These are phyloP conservation scores for Zeugodacus cucurbitae DNA, from an alignment of 1,140 invertebrate species.

Conservation along the genomic window DNA sequence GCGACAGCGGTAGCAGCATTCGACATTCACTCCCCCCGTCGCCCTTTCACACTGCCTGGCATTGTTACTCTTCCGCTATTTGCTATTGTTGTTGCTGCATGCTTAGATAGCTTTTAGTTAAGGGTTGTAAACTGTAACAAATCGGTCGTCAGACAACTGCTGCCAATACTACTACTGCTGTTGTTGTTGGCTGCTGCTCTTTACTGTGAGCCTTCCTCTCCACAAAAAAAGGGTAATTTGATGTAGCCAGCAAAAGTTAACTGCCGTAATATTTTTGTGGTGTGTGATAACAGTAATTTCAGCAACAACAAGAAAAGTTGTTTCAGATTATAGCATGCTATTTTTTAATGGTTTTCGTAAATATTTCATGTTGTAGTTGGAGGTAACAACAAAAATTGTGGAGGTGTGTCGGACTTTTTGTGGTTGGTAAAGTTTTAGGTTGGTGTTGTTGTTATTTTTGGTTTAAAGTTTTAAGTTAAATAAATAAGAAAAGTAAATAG, in stretches of 20 bases:
- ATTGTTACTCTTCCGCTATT: not conserved
- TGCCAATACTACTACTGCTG: not conserved
- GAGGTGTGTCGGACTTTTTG: not conserved
- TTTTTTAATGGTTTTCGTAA: not conserved
- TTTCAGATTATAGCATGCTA: not conserved
- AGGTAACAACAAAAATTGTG: not conserved
- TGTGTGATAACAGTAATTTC: slow-evolving; percentile 13
- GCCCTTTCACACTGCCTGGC: not conserved
- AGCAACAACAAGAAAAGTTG: not conserved
- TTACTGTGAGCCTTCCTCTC: not conserved
- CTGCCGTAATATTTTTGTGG: slow-evolving; percentile 23
- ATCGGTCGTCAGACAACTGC: not conserved
- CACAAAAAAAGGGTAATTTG: not conserved
- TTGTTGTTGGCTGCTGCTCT: not conserved
- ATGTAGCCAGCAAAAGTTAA: slow-evolving; percentile 28
- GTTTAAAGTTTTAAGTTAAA: not conserved
- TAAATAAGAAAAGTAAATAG: not conserved
- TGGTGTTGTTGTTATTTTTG: not conserved
- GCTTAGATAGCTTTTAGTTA: not conserved
- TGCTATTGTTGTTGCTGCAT: not conserved
- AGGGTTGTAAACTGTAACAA: not conserved
- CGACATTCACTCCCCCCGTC: not conserved
- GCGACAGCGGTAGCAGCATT: not conserved
- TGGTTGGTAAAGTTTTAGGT: not conserved
- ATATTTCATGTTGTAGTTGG: not conserved